Evolutionary conservation across 1,140 invertebrate genomes (phyloP).

Genomic region (Brachionus rotundiformis): DNA sequence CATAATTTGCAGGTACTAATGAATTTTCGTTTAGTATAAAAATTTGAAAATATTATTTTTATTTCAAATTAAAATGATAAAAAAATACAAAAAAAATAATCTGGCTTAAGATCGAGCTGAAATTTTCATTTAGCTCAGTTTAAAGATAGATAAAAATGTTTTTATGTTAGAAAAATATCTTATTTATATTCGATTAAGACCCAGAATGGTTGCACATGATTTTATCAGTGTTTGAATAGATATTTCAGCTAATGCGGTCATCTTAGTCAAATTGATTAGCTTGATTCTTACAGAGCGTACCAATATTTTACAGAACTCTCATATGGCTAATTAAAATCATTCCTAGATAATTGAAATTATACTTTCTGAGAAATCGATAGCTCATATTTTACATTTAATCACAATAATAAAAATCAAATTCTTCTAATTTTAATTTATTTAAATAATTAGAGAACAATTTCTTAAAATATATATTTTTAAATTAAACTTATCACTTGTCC

Average conservation of each 20-base stretch:
- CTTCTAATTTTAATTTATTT: neutral
- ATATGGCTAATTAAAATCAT: slow-evolving; percentile 4
- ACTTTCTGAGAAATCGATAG: neutral
- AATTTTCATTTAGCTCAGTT: too few species aligned
- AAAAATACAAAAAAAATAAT: neutral
- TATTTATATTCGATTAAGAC: neutral
- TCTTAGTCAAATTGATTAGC: neutral
- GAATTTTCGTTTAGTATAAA: neutral
- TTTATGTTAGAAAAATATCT: too few species aligned
- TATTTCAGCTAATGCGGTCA: neutral
- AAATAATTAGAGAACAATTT: neutral
- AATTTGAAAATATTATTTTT: neutral
- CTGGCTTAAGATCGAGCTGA: neutral
- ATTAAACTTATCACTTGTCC: neutral
- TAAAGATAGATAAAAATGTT: too few species aligned
- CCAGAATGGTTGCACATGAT: neutral
- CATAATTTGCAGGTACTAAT: neutral
- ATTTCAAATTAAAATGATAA: neutral
- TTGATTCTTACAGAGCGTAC: neutral
- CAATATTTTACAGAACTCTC: too few species aligned
- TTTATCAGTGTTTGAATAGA: neutral
- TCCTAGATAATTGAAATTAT: neutral
- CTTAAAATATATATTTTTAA: too few species aligned
- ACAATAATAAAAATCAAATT: too few species aligned
- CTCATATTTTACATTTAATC: too few species aligned